phyloP scores from a whole-genome alignment of 2,888 invertebrate species.

The Meteorus cinctellus region DNA sequence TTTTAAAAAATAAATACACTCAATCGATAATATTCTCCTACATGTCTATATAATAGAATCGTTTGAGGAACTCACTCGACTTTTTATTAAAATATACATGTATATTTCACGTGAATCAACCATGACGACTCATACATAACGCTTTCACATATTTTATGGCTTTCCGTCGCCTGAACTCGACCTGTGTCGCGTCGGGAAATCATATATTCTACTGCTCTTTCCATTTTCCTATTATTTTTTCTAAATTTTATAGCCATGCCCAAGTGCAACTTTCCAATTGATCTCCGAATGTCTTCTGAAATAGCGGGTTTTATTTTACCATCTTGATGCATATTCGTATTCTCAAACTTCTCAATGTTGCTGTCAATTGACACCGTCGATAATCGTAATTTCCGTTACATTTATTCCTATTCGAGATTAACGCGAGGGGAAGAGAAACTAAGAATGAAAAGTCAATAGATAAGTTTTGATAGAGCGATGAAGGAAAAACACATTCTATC shows the following conservation, averaged over 20 bases:
- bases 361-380: background rate
- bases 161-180: constrained; percentile 51
- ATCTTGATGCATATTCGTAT: background rate
- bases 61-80: background rate
- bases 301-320: background rate
- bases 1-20: background rate
- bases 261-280: background rate
- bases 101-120: constrained; percentile 48
- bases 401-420: background rate
- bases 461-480: background rate
- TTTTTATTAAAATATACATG: background rate
- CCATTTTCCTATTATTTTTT: background rate
- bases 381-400: background rate
- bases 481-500: background rate
- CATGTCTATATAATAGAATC: background rate
- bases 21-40: background rate
- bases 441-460: background rate
- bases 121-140: constrained; percentile 43
- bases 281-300: background rate
- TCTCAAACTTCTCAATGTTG: background rate
- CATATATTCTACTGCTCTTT: constrained; percentile 2
- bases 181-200: constrained; percentile 37
- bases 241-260: background rate
- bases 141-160: constrained; percentile 51
- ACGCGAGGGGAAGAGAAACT: background rate